Conservation (phyloP, 2,888 invertebrate genomes). For the Himalopsyche japonica region DNA sequence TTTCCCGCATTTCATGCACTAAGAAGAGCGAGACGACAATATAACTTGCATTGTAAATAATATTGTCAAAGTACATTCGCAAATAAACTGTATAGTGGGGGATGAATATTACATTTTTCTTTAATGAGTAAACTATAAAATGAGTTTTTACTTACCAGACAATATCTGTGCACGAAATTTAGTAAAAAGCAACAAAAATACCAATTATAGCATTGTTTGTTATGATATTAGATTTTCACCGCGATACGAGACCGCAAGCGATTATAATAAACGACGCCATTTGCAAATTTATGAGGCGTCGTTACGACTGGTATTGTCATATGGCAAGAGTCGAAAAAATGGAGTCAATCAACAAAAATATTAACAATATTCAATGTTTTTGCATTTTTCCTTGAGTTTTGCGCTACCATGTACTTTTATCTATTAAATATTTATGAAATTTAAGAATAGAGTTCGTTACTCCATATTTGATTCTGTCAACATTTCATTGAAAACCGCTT, state of each 20-base stretch:
- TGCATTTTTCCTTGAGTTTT: too few species aligned
- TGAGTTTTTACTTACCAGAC: not conserved
- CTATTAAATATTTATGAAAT: too few species aligned
- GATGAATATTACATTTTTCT: not conserved
- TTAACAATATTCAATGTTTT: too few species aligned
- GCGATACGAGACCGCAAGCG: not conserved
- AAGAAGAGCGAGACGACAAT: conserved; percentile 47
- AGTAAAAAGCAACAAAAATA: not conserved
- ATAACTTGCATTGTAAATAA: conserved; percentile 39
- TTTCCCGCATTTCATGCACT: conserved; percentile 45
- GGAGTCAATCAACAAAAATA: not conserved
- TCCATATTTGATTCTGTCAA: too few species aligned
- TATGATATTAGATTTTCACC: not conserved
- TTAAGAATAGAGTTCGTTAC: too few species aligned
- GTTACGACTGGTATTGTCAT: not conserved
- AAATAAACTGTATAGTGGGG: conserved; percentile 18
- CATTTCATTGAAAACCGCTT: too few species aligned
- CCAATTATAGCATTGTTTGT: not conserved
- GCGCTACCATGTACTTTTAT: too few species aligned
- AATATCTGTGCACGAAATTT: not conserved
- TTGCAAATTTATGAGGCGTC: conserved; percentile 2
- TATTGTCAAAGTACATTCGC: conserved; percentile 8
- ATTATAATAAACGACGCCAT: not conserved
- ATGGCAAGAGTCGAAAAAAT: not conserved
- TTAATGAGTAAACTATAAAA: not conserved